Evolutionary conservation across 2,888 invertebrate genomes (phyloP).

Genomic region (Stenodera caucasica): DNA sequence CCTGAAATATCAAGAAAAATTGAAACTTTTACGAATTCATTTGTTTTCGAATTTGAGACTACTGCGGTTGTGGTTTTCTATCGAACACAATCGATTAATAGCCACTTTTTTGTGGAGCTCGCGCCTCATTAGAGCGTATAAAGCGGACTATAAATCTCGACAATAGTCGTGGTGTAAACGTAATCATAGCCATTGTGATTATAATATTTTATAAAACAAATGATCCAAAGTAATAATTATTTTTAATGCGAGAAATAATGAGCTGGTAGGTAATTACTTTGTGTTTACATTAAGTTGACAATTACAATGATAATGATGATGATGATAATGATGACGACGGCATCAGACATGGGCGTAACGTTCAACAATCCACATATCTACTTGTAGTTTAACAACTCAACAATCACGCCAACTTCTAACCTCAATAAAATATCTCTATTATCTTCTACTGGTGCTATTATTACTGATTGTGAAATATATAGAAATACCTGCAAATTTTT

Average conservation of each 20-base stretch:
- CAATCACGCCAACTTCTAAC: neutral
- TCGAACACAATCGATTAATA: neutral
- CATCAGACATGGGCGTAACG: neutral
- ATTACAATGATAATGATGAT: neutral
- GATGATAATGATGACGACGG: neutral
- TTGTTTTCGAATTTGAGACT: too few species aligned
- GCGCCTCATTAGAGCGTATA: too few species aligned
- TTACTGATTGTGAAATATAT: neutral
- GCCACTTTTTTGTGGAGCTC: too few species aligned
- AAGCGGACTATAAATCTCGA: too few species aligned
- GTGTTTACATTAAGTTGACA: neutral
- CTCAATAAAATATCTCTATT: neutral
- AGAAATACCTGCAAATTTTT: neutral
- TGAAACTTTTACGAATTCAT: too few species aligned
- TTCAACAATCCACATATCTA: neutral
- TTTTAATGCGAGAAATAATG: slow-evolving; percentile 2
- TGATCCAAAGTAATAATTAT: neutral
- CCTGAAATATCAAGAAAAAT: too few species aligned
- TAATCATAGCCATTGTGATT: neutral
- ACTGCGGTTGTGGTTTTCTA: neutral
- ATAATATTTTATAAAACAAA: neutral
- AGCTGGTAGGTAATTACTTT: neutral
- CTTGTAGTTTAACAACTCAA: neutral
- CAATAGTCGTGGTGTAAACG: neutral
- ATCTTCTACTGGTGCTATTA: neutral